Conservation (phyloP, 2,113 vertebrate species). For the Megaceryle torquata region DNA sequence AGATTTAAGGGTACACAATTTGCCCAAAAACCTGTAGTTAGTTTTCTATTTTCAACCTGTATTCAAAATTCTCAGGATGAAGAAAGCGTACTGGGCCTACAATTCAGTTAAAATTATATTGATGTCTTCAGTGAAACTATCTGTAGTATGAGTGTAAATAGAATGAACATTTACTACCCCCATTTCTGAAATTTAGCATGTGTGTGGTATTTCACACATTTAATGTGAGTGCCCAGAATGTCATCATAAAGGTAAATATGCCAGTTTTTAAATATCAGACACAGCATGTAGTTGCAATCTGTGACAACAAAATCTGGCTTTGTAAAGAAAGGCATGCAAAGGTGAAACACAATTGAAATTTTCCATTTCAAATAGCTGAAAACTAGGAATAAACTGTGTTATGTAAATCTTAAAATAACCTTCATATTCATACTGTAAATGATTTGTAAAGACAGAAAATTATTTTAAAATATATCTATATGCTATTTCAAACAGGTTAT, state of each 20-base stretch:
- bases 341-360: not conserved
- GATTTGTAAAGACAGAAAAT: not conserved
- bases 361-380: not conserved
- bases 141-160: conserved; percentile 7
- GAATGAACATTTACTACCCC: conserved; percentile 16
- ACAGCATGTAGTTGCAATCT: not conserved
- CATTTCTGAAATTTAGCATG: not conserved
- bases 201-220: conserved; percentile 31
- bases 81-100: not conserved
- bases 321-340: not conserved
- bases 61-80: not conserved
- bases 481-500: not conserved
- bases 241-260: not conserved
- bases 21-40: not conserved
- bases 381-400: not conserved
- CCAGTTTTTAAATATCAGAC: conserved; percentile 11
- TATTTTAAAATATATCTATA: not conserved
- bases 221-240: conserved; percentile 8
- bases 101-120: conserved; percentile 3
- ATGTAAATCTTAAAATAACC: not conserved
- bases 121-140: not conserved
- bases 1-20: not conserved
- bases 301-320: conserved; percentile 6
- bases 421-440: not conserved
- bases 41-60: conserved; percentile 5